phyloP scores from a whole-genome alignment of 2,797 vertebrate species.

The Sylvilagus floridanus region DNA sequence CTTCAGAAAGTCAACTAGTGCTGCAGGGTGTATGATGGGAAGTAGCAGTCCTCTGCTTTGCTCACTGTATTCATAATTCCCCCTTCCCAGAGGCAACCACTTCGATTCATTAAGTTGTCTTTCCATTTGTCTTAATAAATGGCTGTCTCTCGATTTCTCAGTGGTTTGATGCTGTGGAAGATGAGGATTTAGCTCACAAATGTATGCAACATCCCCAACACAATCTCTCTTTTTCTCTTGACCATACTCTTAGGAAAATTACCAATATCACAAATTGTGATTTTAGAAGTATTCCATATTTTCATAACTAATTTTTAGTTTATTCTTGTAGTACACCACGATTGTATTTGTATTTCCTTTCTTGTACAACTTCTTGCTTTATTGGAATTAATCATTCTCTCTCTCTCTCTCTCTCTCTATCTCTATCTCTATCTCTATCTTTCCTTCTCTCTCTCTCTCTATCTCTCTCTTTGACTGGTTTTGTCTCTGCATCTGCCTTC shows the following conservation, averaged over 20 bases:
- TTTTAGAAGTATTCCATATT: not conserved
- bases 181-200: not conserved
- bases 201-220: rapidly evolving
- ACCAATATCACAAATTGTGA: not conserved
- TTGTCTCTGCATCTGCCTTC: not conserved
- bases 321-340: not conserved
- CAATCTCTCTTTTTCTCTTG: not conserved
- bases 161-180: not conserved
- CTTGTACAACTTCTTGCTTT: constrained; percentile 13
- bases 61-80: not conserved
- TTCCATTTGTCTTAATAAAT: not conserved
- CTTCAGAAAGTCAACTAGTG: not conserved
- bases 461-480: not conserved
- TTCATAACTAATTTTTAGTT: not conserved
- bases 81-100: not conserved
- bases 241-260: not conserved
- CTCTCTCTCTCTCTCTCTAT: not conserved
- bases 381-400: not conserved
- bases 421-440: no score
- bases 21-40: not conserved
- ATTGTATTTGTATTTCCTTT: not conserved
- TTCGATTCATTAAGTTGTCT: not conserved
- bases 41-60: not conserved
- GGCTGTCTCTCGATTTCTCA: not conserved
- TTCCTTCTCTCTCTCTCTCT: no score